A percentile compares a stretch with the other conserved stretches of the same genome.
These are phyloP conservation scores for Anser cygnoides DNA, from an alignment of 2,113 vertebrate species.

Conservation along the genomic window DNA sequence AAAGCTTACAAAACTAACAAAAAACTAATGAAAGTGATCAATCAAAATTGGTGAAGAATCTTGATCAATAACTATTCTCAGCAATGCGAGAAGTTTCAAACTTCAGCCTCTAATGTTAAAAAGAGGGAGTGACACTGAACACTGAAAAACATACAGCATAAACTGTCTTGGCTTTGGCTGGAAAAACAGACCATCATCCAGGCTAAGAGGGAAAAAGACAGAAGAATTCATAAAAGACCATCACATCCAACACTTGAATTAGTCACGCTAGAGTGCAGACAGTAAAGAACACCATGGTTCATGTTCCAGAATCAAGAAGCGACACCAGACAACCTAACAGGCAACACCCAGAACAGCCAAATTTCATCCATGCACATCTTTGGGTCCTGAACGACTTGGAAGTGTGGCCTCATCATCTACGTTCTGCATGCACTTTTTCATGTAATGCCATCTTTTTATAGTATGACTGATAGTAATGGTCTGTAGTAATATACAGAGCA, in stretches of 20 bases:
- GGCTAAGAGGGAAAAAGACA: background rate
- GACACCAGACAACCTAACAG: background rate
- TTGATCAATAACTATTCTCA: background rate
- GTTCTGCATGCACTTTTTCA: background rate
- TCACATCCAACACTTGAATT: no score
- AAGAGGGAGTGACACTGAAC: background rate
- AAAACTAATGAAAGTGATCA: background rate
- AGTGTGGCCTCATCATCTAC: fast-evolving
- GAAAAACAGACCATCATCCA: background rate
- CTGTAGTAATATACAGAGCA: background rate
- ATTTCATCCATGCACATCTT: fast-evolving
- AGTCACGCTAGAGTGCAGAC: background rate
- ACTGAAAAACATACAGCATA: background rate
- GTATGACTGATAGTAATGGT: background rate
- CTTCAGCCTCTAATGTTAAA: background rate
- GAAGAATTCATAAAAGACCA: background rate
- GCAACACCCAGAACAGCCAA: fast-evolving
- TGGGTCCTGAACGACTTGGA: fast-evolving
- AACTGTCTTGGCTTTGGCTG: background rate
- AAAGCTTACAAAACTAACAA: background rate
- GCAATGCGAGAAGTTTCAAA: background rate
- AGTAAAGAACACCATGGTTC: no score
- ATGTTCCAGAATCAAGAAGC: background rate
- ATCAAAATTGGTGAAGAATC: background rate
- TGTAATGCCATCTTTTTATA: background rate